Evolutionary conservation across 2,888 invertebrate species (phyloP), one percentile per base, ranked within the genome.

Genomic region (Acrocera orbiculus): DNA sequence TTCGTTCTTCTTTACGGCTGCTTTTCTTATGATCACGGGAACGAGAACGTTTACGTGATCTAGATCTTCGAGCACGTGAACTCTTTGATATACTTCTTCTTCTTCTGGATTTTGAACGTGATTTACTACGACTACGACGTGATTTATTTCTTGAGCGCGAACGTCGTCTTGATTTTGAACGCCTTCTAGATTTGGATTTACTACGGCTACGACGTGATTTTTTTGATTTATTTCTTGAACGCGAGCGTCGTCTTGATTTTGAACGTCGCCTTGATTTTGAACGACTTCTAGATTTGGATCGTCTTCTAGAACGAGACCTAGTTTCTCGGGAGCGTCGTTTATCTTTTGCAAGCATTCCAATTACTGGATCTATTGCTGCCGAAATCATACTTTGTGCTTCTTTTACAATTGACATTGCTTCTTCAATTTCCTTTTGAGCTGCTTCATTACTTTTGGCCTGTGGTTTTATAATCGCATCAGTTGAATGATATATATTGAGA

Each of bases 391-490:
- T 86, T 58, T 93, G 92, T 0, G 92, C 92, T 61, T 95, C 93
- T 53, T 90, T 90, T 1, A 93, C 90, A 41, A 92, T 69, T 28
- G 87, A 83, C 90, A 98, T 92, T 1, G 92, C 93, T 56, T 92
- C 92, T 56, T 93, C 92, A 35, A 95, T 90, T 63, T 93, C 93
- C 27, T 82, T 73, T 51, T 92, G 86, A 0, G 92, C 92, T 2
- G 89, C 90, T 54, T 92, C 90, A 53, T 90, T 90, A 45, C 87
- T 90, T 57, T 93, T 92, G 0, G 89, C 83, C 54, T 89, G 89
- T 0, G 93, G 93, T 51, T 87, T 87, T 2, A 76, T 71, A 41
- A 93, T 90, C 0, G 89, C 78, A 53, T 89, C 86, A 3, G 81
- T 86, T 1, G 95, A 82, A 62, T 96, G 96, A 46, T 77, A 77